Evolutionary conservation across 1,140 invertebrate genomes (phyloP).

Genomic region (Branchinecta lindahli): DNA sequence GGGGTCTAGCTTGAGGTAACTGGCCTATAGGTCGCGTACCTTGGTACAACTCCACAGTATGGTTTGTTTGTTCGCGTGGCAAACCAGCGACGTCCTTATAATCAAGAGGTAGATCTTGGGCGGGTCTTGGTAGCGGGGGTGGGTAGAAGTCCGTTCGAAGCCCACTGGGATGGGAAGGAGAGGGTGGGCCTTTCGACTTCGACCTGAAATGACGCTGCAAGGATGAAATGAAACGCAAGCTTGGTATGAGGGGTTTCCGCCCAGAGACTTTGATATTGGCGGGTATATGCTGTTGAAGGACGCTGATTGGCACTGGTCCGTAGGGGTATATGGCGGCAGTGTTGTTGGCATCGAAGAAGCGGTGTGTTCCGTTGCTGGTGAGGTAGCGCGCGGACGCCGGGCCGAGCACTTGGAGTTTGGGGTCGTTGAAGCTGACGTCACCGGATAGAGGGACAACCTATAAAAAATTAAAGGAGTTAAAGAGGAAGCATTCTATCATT

Average conservation of each 20-base stretch:
- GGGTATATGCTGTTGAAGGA: constrained; percentile 19
- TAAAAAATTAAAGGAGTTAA: background rate
- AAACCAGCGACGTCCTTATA: background rate
- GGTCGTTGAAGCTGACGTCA: constrained; percentile 11
- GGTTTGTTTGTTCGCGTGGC: no score
- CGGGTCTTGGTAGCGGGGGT: background rate
- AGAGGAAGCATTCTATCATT: background rate
- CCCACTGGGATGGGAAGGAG: background rate
- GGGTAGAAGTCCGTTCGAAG: background rate
- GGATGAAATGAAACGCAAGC: background rate
- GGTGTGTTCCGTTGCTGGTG: background rate
- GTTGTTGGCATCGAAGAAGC: background rate
- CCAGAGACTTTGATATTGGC: constrained; percentile 19
- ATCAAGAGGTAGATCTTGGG: background rate
- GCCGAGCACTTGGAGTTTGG: background rate
- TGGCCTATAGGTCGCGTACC: no score
- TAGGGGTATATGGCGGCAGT: constrained; percentile 17
- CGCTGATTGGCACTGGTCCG: constrained; percentile 16
- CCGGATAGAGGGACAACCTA: background rate
- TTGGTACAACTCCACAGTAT: no score
- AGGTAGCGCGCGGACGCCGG: background rate
- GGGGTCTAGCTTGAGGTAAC: no score
- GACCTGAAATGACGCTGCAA: background rate
- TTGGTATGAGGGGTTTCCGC: background rate
- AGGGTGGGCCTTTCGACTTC: background rate